These are phyloP conservation scores for Drosophila multiciliata DNA, from an alignment of 2,888 invertebrate genomes.

Conservation along the genomic window DNA sequence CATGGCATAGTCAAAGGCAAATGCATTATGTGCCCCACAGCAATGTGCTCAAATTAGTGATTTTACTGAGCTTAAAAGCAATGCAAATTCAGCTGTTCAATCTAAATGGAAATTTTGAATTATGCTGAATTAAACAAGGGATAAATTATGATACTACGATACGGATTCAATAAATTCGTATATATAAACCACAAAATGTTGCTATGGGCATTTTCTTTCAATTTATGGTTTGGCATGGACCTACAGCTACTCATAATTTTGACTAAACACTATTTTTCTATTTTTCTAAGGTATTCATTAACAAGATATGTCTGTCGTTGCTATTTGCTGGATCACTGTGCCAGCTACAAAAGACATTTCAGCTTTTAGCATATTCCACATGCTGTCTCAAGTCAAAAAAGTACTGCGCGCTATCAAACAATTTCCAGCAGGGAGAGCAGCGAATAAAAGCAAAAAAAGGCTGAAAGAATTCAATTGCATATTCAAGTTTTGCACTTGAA, in stretches of 20 bases:
- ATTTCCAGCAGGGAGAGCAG: constrained; percentile 40
- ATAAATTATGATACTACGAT: constrained; percentile 25
- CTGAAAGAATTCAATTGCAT: constrained; percentile 75
- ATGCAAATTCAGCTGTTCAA: constrained; percentile 27
- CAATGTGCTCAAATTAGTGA: constrained; percentile 53
- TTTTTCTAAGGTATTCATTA: background rate
- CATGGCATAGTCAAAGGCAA: background rate
- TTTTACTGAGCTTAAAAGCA: constrained; percentile 14
- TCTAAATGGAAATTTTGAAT: constrained; percentile 63
- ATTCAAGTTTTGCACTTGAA: constrained; percentile 81
- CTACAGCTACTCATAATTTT: background rate
- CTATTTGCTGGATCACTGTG: constrained; percentile 33
- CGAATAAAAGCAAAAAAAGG: constrained; percentile 3
- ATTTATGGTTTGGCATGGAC: background rate
- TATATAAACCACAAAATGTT: background rate
- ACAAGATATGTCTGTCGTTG: background rate
- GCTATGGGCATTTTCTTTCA: background rate
- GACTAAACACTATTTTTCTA: background rate
- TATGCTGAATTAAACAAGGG: constrained; percentile 36
- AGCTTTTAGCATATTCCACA: constrained; percentile 17
- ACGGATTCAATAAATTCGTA: constrained; percentile 1
- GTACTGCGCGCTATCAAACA: constrained; percentile 28
- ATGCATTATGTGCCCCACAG: constrained; percentile 46
- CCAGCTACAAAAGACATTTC: constrained; percentile 13
- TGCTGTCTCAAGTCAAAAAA: constrained; percentile 14